Percentiles rank a stretch among this genome's conserved stretches.
Conservation (phyloP, 2,888 invertebrate species). For the Protophormia terraenovae region DNA sequence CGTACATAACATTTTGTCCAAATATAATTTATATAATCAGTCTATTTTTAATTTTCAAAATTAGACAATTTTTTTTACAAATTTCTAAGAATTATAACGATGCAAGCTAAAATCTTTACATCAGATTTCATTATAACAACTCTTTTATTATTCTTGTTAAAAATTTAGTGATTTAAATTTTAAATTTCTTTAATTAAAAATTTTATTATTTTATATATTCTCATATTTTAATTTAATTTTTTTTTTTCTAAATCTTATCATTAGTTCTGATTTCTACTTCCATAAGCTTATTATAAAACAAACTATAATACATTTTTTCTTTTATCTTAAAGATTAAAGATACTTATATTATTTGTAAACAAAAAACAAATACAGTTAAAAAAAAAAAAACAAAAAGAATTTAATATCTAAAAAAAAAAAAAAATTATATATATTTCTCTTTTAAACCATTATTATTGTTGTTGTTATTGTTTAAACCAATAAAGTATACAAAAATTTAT, state of each 20-base stretch:
- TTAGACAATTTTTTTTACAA: too few species aligned
- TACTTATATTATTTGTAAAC: not conserved
- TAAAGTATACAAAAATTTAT: not conserved
- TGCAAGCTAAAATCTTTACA: too few species aligned
- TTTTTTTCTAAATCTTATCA: not conserved
- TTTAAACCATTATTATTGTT: not conserved
- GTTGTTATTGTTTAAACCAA: not conserved
- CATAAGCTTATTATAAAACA: not conserved
- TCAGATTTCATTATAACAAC: too few species aligned
- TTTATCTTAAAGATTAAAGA: not conserved
- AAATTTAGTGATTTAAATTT: not conserved
- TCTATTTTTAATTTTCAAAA: too few species aligned
- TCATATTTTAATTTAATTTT: not conserved
- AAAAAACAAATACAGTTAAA: not conserved
- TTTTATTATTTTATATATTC: not conserved
- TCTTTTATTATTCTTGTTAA: too few species aligned
- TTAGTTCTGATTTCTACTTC: not conserved
- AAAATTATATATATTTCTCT: not conserved
- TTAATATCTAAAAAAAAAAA: not conserved
- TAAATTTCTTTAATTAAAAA: not conserved
- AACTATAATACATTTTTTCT: not conserved
- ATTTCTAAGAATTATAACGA: too few species aligned
- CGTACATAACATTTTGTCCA: too few species aligned
- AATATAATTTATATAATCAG: too few species aligned
- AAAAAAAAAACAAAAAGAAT: not conserved